Evolutionary conservation across 2,113 vertebrate species (phyloP).

Genomic region (Carettochelys insculpta): DNA sequence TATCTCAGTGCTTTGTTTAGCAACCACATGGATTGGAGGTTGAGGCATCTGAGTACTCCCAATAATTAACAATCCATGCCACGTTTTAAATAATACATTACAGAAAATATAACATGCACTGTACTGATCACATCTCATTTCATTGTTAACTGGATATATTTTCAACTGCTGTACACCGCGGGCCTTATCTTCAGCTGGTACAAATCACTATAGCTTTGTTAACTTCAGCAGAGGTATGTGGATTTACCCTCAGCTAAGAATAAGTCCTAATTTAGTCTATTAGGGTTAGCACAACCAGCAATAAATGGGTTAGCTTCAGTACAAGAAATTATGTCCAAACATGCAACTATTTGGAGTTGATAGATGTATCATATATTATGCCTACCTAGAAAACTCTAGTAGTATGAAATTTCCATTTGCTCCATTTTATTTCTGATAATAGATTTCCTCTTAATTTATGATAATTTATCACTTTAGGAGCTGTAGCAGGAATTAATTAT

Average conservation of each 20-base stretch:
- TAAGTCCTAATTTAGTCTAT: neutral
- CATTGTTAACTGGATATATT: neutral
- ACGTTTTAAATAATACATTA: conserved; percentile 38
- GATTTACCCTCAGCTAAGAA: neutral
- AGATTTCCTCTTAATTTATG: neutral
- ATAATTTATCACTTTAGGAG: neutral
- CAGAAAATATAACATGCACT: neutral
- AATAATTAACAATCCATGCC: conserved; percentile 41
- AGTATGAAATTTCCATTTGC: neutral
- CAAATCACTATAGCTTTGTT: neutral
- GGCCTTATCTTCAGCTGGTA: neutral
- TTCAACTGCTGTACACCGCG: neutral
- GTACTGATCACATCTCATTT: neutral
- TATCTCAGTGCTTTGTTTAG: conserved; percentile 38
- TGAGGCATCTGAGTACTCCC: neutral
- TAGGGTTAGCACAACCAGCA: neutral
- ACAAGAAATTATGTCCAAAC: neutral
- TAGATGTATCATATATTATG: neutral
- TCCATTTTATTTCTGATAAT: neutral
- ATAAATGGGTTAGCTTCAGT: accelerated
- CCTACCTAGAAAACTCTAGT: neutral
- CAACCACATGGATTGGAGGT: neutral
- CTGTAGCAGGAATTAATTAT: neutral
- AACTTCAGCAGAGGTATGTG: neutral
- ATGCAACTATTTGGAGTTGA: neutral